Evolutionary conservation across 1,140 invertebrate genomes (phyloP), one percentile per base, ranked within the genome.

Genomic region (Drosophila mayri): DNA sequence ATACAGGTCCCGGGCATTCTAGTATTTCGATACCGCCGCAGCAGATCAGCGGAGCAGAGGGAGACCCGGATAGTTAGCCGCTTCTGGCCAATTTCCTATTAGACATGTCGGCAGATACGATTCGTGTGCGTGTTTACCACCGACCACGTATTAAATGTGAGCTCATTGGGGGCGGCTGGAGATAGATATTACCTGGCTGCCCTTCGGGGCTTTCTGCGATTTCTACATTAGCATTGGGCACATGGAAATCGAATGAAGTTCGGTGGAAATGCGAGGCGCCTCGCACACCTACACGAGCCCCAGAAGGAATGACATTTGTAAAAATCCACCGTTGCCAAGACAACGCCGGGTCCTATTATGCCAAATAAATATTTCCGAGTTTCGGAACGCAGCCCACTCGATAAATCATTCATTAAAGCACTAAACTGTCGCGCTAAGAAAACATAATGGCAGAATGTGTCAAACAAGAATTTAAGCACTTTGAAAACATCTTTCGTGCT

Each of bases 81-180:
- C 59, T 63, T 64, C 55, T 67, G 58, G 59, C 72, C 74, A 78
- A 78, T 78, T 78, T 78, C 75, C 52, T 78, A 78, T 78, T 78
- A 78, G 75, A 70, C 75, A 76, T 57, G 71, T 76, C 49, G 75
- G 65, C 75, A 77, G 55, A 78, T 78, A 72, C 66, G 44, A 60
- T 50, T 72, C 44, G 68, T 72, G 66, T 72, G 68, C 68, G 68
- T 70, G 66, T 70, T 70, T 70, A 70, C 66, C 66, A 11, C 63
- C 47, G 63, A 70, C 66, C 66, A 70, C 66, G 66, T 72, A 72
- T 72, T 72, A 70, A 70, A 72, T 70, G 50, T 70, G 68, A 67
- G 67, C 67, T 67, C 63, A 67, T 59, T 71, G 64, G 65, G 50
- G 37, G 43, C 66, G 52, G 44, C 18, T 37, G 70, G 66, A 72